phyloP scores from a whole-genome alignment of 2,888 invertebrate species.

The Tholera decimalis region DNA sequence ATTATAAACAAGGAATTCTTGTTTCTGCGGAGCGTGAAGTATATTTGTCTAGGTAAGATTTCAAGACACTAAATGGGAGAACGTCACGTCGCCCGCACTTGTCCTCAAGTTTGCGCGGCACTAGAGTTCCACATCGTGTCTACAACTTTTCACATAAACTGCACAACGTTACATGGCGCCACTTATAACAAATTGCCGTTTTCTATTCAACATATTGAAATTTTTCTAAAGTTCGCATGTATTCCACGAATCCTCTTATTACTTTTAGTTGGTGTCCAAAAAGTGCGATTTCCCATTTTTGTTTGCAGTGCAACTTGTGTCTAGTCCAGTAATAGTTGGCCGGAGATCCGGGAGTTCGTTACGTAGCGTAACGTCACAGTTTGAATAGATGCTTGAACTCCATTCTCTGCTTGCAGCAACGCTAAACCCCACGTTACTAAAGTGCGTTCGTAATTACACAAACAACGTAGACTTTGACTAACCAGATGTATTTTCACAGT shows the following conservation, averaged over 20 bases:
- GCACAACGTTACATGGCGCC: constrained; percentile 83
- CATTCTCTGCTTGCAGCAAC: constrained; percentile 14
- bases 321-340: constrained; percentile 29
- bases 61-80: constrained; percentile 75
- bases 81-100: constrained; percentile 87
- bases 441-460: constrained; percentile 36
- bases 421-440: constrained; percentile 11
- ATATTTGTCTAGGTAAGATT: constrained; percentile 75
- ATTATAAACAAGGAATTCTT: constrained; percentile 67
- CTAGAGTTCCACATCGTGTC: constrained; percentile 79
- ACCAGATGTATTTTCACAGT: constrained; percentile 58
- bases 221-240: constrained; percentile 71
- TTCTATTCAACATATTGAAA: constrained; percentile 82
- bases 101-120: constrained; percentile 82
- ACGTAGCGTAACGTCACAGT: constrained; percentile 28
- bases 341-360: constrained; percentile 26
- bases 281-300: constrained; percentile 53
- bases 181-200: constrained; percentile 84
- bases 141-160: constrained; percentile 89
- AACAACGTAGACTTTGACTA: constrained; percentile 61
- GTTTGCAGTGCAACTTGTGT: constrained; percentile 43
- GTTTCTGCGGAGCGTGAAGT: constrained; percentile 66
- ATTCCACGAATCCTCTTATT: constrained; percentile 59
- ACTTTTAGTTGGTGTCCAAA: constrained; percentile 60
- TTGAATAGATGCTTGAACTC: constrained; percentile 3